A percentile compares a stretch with the other conserved stretches of the same genome.
phyloP scores from a whole-genome alignment of 2,113 vertebrate genomes.

The Hyla sarda region DNA sequence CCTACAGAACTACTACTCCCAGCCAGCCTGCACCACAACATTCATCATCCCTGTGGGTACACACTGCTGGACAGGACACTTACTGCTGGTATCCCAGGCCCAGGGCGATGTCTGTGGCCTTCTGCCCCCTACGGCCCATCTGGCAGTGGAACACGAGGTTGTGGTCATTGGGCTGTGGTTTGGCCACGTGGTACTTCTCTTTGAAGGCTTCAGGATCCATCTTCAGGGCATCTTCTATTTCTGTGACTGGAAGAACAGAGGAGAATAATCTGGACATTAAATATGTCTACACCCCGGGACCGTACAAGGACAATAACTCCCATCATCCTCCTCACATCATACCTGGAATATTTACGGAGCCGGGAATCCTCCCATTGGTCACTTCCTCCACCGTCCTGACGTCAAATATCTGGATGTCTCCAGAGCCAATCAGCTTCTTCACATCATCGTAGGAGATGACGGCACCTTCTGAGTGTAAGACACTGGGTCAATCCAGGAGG shows the following conservation, averaged over 20 bases:
- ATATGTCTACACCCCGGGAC: too few relatives aligned
- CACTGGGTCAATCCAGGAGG: neutral
- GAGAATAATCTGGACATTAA: too few relatives aligned
- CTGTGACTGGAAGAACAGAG: constrained; percentile 66
- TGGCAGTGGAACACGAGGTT: constrained; percentile 82
- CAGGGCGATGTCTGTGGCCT: constrained; percentile 71
- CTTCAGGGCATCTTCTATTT: constrained; percentile 71
- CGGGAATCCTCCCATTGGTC: constrained; percentile 70
- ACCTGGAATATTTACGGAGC: constrained; percentile 76
- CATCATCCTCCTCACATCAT: neutral
- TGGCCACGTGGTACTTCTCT: constrained; percentile 71
- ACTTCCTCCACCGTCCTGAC: constrained; percentile 75
- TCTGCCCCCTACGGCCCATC: constrained; percentile 70
- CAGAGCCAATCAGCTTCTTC: constrained; percentile 67
- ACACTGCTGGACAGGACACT: neutral
- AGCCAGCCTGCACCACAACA: too few relatives aligned
- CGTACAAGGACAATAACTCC: too few relatives aligned
- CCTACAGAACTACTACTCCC: too few relatives aligned
- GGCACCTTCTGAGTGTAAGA: neutral
- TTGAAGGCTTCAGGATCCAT: constrained; percentile 74
- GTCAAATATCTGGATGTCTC: constrained; percentile 68
- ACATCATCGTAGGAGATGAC: constrained; percentile 71
- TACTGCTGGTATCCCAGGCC: constrained; percentile 75
- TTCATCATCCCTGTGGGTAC: too few relatives aligned
- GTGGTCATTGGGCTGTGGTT: constrained; percentile 71